A percentile compares a stretch with the other conserved stretches of the same genome.
These are phyloP conservation scores for Gastrophryne carolinensis DNA, from an alignment of 2,797 vertebrate genomes.

Conservation along the genomic window DNA sequence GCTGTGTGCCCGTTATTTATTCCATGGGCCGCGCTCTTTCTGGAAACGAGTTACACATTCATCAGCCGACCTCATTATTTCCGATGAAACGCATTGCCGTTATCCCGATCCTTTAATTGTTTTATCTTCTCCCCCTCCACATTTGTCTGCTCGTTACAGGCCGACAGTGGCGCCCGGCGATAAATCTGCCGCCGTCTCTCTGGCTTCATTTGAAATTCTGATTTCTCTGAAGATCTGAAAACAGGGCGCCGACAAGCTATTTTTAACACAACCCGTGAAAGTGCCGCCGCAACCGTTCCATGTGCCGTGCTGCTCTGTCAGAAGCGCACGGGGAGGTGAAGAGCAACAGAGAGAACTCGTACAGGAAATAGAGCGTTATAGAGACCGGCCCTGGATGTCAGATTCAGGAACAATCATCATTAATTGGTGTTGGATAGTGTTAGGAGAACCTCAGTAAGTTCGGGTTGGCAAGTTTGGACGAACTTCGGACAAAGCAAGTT, in stretches of 20 bases:
- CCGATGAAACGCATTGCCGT: neutral
- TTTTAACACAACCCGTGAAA: neutral
- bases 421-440: no score
- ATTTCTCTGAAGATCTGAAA: neutral
- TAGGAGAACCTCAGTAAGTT: no score
- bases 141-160: neutral
- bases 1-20: neutral
- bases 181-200: neutral
- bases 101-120: neutral
- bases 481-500: no score
- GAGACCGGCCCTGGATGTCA: no score
- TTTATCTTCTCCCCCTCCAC: neutral
- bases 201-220: neutral
- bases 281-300: no score
- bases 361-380: no score
- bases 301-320: no score
- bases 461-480: no score
- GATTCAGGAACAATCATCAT: no score
- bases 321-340: no score
- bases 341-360: no score
- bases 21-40: neutral
- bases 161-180: neutral
- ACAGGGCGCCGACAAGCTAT: neutral
- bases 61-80: neutral
- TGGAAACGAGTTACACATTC: neutral